Evolutionary conservation across 1,140 invertebrate species (phyloP).

Genomic region (Drosophila ficusphila): DNA sequence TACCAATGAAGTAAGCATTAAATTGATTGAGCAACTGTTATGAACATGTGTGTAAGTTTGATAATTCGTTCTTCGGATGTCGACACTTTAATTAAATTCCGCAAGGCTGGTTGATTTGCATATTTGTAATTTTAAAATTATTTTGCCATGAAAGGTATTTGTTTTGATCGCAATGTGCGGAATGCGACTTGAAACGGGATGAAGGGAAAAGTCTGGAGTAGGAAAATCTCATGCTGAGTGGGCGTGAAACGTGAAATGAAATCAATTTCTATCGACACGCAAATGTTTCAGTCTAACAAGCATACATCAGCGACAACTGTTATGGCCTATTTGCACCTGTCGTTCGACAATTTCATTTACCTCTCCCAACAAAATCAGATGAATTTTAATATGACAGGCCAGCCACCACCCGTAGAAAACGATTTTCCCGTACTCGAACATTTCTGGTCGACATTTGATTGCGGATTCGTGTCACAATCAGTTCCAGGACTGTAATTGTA

Average conservation of each 20-base stretch:
- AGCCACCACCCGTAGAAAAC: slow-evolving; percentile 1
- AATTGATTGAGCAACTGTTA: neutral
- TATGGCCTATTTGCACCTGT: slow-evolving; percentile 48
- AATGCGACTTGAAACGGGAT: neutral
- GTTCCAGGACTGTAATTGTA: neutral
- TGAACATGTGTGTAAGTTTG: neutral
- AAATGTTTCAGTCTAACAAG: slow-evolving; percentile 45
- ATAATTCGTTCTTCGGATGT: neutral
- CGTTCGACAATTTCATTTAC: slow-evolving; percentile 9
- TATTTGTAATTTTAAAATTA: slow-evolving; percentile 26
- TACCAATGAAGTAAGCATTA: neutral
- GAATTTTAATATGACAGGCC: slow-evolving; percentile 1
- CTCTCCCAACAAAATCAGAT: neutral
- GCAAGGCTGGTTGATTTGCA: neutral
- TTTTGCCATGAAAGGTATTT: slow-evolving; percentile 14
- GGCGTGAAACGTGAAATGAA: slow-evolving; percentile 21
- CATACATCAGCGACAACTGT: slow-evolving; percentile 18
- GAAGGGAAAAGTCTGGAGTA: slow-evolving; percentile 7
- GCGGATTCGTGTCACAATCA: neutral
- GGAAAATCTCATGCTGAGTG: slow-evolving; percentile 30
- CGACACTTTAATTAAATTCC: slow-evolving; percentile 10
- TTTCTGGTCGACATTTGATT: neutral
- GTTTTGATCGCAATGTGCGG: slow-evolving; percentile 11
- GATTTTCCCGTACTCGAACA: neutral
- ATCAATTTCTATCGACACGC: slow-evolving; percentile 38